Evolutionary conservation across 2,797 vertebrate genomes (phyloP).

Genomic region (Capromys pilorides): DNA sequence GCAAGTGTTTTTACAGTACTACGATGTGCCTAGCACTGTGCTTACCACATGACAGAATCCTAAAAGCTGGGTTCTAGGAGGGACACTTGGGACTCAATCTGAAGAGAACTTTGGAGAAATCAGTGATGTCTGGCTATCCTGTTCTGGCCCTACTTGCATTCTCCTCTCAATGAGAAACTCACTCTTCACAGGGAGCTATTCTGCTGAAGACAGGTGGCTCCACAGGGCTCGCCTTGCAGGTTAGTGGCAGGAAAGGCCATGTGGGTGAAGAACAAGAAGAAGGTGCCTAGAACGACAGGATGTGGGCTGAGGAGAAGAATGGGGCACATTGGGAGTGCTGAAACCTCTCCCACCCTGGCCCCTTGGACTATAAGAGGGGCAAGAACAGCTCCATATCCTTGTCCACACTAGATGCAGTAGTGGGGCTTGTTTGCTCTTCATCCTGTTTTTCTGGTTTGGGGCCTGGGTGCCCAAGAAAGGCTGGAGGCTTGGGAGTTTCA

Average conservation of each 20-base stretch:
- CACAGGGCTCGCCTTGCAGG: background rate
- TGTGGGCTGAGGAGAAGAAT: no score
- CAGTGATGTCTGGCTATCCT: background rate
- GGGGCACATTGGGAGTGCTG: background rate
- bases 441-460: slow-evolving; percentile 76
- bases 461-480: background rate
- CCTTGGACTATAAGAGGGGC: background rate
- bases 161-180: background rate
- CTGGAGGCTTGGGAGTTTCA: slow-evolving; percentile 34
- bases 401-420: background rate
- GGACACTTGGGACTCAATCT: background rate
- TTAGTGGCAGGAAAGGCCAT: background rate
- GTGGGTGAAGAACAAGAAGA: background rate
- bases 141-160: background rate
- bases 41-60: background rate
- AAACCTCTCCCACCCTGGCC: background rate
- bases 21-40: background rate
- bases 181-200: background rate
- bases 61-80: background rate
- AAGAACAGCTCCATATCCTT: background rate
- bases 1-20: background rate
- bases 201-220: background rate
- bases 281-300: background rate
- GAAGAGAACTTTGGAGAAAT: background rate
- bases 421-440: slow-evolving; percentile 63